Base-by-base conservation (phyloP, 2,888 invertebrate genomes). In the Quadroppia sp. region DNA sequence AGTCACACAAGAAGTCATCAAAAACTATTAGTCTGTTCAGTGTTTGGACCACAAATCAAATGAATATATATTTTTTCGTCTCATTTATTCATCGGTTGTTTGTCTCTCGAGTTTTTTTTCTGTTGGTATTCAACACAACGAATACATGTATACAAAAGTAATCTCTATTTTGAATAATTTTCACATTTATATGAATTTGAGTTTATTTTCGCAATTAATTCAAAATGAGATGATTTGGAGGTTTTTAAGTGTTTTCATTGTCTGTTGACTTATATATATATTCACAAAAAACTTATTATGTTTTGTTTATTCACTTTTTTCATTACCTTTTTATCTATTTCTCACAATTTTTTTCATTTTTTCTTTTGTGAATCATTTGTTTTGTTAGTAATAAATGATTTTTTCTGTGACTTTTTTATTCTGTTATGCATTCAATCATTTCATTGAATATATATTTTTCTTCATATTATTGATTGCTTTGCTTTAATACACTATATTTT, bases 351-450 rank as follows among this genome's bases (percentile, higher is more conserved):
- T 50, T 50, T 50, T 50, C 50, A 50, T 20, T n/a, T 50, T n/a
- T 50, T 45, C n/a, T 45, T 45, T 45, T 45, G 45, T 45, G 20
- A 50, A 50, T 50, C 50, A 50, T 50, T 50, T 50, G 50, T 50
- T 50, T 17, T 50, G 50, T 50, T 50, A n/a, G 50, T 50, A n/a
- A 50, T 50, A 50, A 50, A 50, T 50, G 50, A 56, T 28, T 28
- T 56, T 25, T 56, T 28, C 30, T 25, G 25, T 25, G 56, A 56
- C 28, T 25, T 56, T 56, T 28, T 56, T 28, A 23, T 13, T 48
- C 15, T 9, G n/a, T n/a, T 56, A 56, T 56, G 30, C 30, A 56
- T 56, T 56, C 56, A 56, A 56, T 56, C 56, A 56, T 56, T 56
- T 56, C 2, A 56, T 56, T 56, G 56, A 56, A 56, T 56, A 56